Conservation (phyloP, 2,888 invertebrate genomes). For the Zonitis immaculata region DNA sequence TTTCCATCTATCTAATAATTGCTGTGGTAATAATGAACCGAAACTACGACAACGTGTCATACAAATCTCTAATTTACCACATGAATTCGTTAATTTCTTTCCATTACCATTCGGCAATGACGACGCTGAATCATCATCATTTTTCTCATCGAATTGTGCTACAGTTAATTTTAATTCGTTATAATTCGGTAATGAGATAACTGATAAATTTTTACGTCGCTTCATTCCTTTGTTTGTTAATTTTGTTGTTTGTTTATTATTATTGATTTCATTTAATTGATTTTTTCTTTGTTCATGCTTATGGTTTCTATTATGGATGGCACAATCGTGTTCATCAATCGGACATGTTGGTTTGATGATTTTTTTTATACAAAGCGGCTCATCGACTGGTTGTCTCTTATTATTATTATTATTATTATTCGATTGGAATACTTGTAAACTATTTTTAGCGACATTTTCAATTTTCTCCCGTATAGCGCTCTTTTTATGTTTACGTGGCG, state of each 20-base stretch:
- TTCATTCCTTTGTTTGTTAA: conserved; percentile 30
- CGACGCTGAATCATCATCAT: conserved; percentile 33
- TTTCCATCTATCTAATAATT: conserved; percentile 45
- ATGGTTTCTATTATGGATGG: conserved; percentile 29
- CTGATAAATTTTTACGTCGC: conserved; percentile 50
- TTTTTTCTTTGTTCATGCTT: conserved; percentile 11
- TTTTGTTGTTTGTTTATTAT: conserved; percentile 16
- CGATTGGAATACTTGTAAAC: conserved; percentile 39
- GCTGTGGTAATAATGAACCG: conserved; percentile 49
- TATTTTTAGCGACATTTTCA: conserved; percentile 41
- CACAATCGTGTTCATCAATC: conserved; percentile 39
- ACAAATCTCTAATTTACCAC: conserved; percentile 48
- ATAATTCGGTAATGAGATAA: conserved; percentile 54
- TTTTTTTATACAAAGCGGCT: conserved; percentile 44
- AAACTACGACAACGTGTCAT: conserved; percentile 50
- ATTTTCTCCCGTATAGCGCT: conserved; percentile 40
- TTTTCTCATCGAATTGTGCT: conserved; percentile 35
- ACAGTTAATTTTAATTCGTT: conserved; percentile 48
- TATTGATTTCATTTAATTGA: conserved; percentile 7
- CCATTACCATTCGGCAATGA: conserved; percentile 39
- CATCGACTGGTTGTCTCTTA: conserved; percentile 36
- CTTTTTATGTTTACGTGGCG: conserved; percentile 44
- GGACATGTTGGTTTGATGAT: conserved; percentile 46
- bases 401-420: no score
- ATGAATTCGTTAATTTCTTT: conserved; percentile 39